Evolutionary conservation across 1,140 invertebrate genomes (phyloP), one percentile per base, ranked within the genome.

Genomic region (Drosophila jambulina): DNA sequence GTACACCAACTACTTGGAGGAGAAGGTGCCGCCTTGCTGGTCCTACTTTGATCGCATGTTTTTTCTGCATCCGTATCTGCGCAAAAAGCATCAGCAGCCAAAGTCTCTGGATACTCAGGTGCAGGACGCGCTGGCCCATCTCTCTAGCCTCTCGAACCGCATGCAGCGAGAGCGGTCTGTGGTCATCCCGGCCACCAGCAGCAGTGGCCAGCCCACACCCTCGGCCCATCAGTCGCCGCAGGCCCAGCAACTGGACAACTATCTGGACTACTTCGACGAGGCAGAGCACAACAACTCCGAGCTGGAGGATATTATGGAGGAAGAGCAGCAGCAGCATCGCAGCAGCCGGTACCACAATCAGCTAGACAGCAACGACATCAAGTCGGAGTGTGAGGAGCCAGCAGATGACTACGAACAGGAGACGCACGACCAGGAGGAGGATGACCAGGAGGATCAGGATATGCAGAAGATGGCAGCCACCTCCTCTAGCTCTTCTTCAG

Each of bases 31-130:
- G 7, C 91, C 91, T 1, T 92, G 91, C 32, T 92, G 91, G 91
- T 83, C 91, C 6, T 92, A 92, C 46, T 92, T 92, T 43, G 91
- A 92, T 59, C 87, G 91, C 2, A 92, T 92, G 91, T 91, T 91
- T 62, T 92, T 92, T 23, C 48, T 92, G 34, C 86, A 91, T 80
- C 91, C 91, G 4, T 92, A 91, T 58, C 40, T 92, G 17, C 81
- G 91, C 5, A 92, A 92, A 63, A 92, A 92, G 46, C 91, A 91
- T 42, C 82, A 87, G 45, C 91, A 87, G n/a, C 74, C 80, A 8
- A 91, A 92, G 36, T 91, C 91, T 0, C 54, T 92, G 32, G 88
- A 92, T 29, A 85, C 91, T 0, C 88, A 92, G 61, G 85, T 92
- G 13, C 91, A 92, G 45, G 91, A 92, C 74, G 88, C 91, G 2